Evolutionary conservation across 1,140 invertebrate species (phyloP), one percentile per base, ranked within the genome.

Genomic region (Formica selysi): DNA sequence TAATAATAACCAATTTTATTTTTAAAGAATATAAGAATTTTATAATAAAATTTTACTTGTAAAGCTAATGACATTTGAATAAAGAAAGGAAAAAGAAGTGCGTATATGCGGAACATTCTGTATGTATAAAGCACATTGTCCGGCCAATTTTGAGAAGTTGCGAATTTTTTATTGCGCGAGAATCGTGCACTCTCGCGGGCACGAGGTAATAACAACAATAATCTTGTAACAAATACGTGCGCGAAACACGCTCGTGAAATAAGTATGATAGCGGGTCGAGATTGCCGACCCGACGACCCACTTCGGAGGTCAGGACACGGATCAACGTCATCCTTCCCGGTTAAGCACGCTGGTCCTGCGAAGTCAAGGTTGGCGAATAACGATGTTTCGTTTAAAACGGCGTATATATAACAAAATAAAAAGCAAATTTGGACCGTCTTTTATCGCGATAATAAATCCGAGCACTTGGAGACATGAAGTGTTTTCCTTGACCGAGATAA

Each of bases 281-380:
- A 86, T 86, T 86, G 79, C 61, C 79, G 85, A 86, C 85, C 85
- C 78, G 78, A 85, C 70, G 85, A 61, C 85, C 85, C 51, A 86
- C 76, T 86, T 86, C 29, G 73, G 48, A 38, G 61, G 59, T 44
- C 81, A 79, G 81, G 73, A 85, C 44, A 54, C 62, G 74, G 32
- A 51, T 51, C 41, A 51, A 19, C 48, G 38, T 13, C 70, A 65
- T 85, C 61, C 73, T 29, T 85, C 61, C 73, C 41, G 48, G 59
- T 85, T 85, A 79, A 51, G 54, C 79, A 36, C 16, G 67, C 36
- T 83, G 74, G 19, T 85, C 73, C 81, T 85, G 81, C 32, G 32
- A 38, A 79, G 62, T 79, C 81, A 83, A 74, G 54, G 38, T 48
- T 83, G 79, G 68, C 67, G 67, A 71, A 81, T 10, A 22, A 32